A percentile compares a stretch with the other conserved stretches of the same genome.
Conservation (phyloP, 2,113 vertebrate genomes). For the Saguinus midas region DNA sequence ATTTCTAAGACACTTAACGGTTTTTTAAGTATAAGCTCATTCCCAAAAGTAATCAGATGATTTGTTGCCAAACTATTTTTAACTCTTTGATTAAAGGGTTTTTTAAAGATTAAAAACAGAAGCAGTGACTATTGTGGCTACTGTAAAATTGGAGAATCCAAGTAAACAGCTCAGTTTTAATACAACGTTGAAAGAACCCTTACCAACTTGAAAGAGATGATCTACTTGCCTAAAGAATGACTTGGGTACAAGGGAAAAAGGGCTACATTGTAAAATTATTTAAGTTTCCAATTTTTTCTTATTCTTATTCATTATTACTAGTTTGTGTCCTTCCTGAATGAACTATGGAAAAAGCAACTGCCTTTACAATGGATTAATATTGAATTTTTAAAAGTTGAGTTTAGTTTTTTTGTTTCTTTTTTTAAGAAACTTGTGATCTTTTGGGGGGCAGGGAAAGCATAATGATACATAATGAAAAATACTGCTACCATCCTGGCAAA, state of each 20-base stretch:
- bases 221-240: slow-evolving; percentile 21
- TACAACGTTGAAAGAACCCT: not conserved
- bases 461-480: slow-evolving; percentile 82
- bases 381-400: slow-evolving; percentile 76
- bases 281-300: slow-evolving; percentile 48
- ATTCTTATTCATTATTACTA: slow-evolving; percentile 35
- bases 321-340: slow-evolving; percentile 57
- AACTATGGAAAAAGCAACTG: slow-evolving; percentile 61
- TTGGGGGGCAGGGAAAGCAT: slow-evolving; percentile 55
- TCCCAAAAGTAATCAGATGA: slow-evolving; percentile 16
- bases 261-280: not conserved
- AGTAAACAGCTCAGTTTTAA: not conserved
- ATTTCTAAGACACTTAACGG: not conserved
- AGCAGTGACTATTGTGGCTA: not conserved
- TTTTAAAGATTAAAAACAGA: not conserved
- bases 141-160: slow-evolving; percentile 6
- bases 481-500: slow-evolving; percentile 79
- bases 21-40: not conserved
- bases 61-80: not conserved
- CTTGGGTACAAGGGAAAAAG: not conserved
- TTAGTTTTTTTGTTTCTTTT: not conserved
- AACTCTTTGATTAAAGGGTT: not conserved
- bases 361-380: slow-evolving; percentile 77
- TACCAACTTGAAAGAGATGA: not conserved
- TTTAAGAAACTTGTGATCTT: slow-evolving; percentile 67